Base-by-base conservation (phyloP, 1,140 invertebrate genomes). In the Nasonia vitripennis region DNA sequence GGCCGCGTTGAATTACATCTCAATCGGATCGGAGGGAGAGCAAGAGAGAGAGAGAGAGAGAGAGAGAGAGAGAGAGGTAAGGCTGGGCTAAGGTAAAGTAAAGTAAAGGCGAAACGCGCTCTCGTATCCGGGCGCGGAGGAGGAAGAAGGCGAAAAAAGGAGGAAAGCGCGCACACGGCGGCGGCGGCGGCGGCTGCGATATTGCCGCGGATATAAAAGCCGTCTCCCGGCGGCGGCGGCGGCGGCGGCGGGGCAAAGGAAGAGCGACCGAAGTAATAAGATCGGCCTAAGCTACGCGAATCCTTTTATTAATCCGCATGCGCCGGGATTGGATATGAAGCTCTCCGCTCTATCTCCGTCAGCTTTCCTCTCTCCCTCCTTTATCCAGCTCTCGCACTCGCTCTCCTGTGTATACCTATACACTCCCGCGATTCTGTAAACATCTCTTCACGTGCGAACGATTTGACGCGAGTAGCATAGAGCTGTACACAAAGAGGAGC, bases 291-390 rank as follows among this genome's bases (percentile, higher is more conserved):
- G 91, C 90, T 92, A 88, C 89, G 90, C 88, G 91, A 92, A 92
- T 92, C 89, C 91, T 92, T 91, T 92, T 91, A 91, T 91, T 92
- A 92, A 92, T 91, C 91, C 88, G 89, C 90, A 87, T 91, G 88
- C 88, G 88, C 88, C 89, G 87, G 90, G 90, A 91, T 92, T 91
- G 91, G 91, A 91, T 91, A 91, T 90, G 90, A 90, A 90, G 87
- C 89, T 89, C 89, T 89, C 86, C 80, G 84, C 81, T 84, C 87
- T 62, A 62, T 62, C 55, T 62, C 55, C 55, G 74, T 85, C 85
- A 75, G 81, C 86, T 34, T 34, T 74, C 55, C 79, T 74, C 71
- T 84, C 48, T 81, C 41, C 71, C 74, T 88, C 88, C 74, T 86
- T 84, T 73, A 78, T 48, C 51, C 23, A 27, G 73, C 45, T 27